A percentile compares a stretch with the other conserved stretches of the same genome.
Conservation (phyloP, 2,113 vertebrate genomes). For the Urocitellus parryii region DNA sequence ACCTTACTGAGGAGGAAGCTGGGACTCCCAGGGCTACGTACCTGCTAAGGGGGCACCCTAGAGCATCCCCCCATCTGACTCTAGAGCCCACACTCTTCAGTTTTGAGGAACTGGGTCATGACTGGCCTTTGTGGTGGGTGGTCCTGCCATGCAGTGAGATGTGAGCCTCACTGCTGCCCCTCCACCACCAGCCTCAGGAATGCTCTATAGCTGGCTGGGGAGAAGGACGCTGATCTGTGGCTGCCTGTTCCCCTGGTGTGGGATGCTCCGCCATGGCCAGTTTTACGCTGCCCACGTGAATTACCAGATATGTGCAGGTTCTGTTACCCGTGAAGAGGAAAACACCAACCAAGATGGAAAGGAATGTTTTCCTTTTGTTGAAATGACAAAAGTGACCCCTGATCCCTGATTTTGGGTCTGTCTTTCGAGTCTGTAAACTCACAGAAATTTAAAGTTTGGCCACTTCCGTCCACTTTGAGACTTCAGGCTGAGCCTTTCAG, state of each 20-base stretch:
- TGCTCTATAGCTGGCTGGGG: neutral
- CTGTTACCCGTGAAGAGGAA: neutral
- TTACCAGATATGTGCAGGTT: neutral
- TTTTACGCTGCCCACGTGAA: no score
- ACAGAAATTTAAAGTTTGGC: neutral
- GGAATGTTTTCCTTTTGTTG: neutral
- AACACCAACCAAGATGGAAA: neutral
- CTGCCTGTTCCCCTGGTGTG: neutral
- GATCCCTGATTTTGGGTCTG: neutral
- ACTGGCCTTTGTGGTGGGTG: neutral
- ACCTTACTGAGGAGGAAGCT: neutral
- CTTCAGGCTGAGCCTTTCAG: neutral
- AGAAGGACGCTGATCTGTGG: neutral
- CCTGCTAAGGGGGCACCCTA: neutral
- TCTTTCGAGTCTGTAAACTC: neutral
- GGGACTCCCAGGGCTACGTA: neutral
- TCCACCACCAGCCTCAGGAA: neutral
- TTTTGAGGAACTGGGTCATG: neutral
- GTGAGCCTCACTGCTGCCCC: neutral
- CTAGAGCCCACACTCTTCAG: no score
- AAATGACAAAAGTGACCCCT: neutral
- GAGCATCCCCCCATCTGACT: neutral
- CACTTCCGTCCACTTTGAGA: neutral
- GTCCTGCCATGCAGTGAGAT: neutral
- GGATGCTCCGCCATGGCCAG: fast-evolving